These are phyloP conservation scores for Atta texana DNA, from an alignment of 1,140 invertebrate species.

Conservation along the genomic window DNA sequence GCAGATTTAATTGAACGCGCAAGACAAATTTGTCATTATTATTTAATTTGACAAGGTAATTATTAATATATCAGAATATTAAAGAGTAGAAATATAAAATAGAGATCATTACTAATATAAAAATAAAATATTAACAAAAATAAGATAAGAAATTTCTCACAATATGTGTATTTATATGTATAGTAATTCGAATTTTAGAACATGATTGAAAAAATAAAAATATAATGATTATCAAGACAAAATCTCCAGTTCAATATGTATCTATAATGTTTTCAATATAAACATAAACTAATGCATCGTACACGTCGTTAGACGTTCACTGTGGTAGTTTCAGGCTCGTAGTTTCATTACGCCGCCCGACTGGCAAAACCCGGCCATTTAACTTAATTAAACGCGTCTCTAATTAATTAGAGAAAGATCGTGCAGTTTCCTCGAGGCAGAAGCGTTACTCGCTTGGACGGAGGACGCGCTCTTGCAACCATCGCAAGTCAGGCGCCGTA, in stretches of 20 bases:
- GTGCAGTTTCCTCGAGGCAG: slow-evolving; percentile 36
- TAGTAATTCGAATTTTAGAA: not conserved
- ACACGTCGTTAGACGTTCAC: slow-evolving; percentile 22
- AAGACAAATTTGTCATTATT: not conserved
- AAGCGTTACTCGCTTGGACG: slow-evolving; percentile 21
- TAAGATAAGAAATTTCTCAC: not conserved
- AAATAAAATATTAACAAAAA: not conserved
- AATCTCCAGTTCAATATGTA: not conserved
- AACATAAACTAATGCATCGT: slow-evolving; percentile 7
- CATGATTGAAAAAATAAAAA: not conserved
- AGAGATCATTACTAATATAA: not conserved
- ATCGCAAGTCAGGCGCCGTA: slow-evolving; percentile 57
- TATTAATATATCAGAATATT: not conserved
- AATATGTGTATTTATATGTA: not conserved
- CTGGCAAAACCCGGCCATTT: slow-evolving; percentile 66
- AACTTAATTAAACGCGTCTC: slow-evolving; percentile 75
- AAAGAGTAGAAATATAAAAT: slow-evolving; percentile 13
- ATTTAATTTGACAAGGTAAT: not conserved
- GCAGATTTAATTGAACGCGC: not conserved
- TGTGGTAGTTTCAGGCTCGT: slow-evolving; percentile 9
- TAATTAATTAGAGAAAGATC: slow-evolving; percentile 76
- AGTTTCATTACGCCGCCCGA: slow-evolving; percentile 35
- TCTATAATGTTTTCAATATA: slow-evolving; percentile 28
- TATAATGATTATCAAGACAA: not conserved
- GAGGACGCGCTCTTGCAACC: slow-evolving; percentile 16